Base-by-base conservation (phyloP, 1,140 invertebrate genomes). In the Bicyclus anynana region DNA sequence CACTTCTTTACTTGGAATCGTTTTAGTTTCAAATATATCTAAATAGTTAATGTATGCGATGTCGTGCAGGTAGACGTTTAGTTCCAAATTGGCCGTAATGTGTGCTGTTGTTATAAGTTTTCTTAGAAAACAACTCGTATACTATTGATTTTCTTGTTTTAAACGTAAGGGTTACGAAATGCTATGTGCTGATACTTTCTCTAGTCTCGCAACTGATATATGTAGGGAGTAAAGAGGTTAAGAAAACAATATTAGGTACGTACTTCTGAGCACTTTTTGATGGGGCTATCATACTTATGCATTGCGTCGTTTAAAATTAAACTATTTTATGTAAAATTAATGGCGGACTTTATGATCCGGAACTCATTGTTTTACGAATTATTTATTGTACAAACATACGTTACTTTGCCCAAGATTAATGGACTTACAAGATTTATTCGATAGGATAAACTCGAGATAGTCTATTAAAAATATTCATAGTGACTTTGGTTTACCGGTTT, bases 161-260 rank as follows among this genome's bases (percentile, higher is more conserved):
- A 67, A 71, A 77, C 59, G 67, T 49, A 55, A 63, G 53, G 56
- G 59, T 84, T 77, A 83, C 72, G 77, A 80, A 78, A 81, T 77
- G 59, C 37, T 56, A 63, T 60, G 52, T 68, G 62, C 60, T 59
- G 50, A 67, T 80, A 81, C 82, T 85, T 85, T 83, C 80, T 80
- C 80, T 80, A 60, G 58, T 70, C 67, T 74, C 68, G 70, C 73
- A 70, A 73, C 62, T 75, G 67, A 77, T 80, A 69, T 70, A 58
- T 59, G 69, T 59, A 54, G 50, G 65, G 51, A 73, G 65, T 73
- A 82, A 78, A 74, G 79, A 84, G 84, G 77, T 84, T 87, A 87
- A 78, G 74, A 87, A 69, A 87, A 87, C 78, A 86, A 70, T 72
- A 68, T 77, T 69, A 72, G 29, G 27, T 29, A 26, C 3, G 26